Evolutionary conservation across 2,888 invertebrate genomes (phyloP).

Genomic region (Drosophila paracracens): DNA sequence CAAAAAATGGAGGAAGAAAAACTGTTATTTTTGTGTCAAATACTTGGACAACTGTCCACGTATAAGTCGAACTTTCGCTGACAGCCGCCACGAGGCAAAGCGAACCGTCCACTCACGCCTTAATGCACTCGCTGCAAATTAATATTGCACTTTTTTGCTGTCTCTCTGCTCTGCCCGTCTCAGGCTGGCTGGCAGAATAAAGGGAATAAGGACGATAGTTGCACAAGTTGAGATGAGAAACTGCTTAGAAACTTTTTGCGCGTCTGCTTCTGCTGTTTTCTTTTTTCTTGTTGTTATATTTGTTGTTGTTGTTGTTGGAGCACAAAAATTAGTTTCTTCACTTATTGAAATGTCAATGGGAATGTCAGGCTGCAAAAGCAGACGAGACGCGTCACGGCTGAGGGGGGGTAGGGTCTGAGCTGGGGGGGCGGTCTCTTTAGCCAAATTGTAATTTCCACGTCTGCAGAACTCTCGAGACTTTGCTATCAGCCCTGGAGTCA

Average conservation of each 20-base stretch:
- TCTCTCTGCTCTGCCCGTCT: not conserved
- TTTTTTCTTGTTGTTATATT: constrained; percentile 7
- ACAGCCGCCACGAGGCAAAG: constrained; percentile 61
- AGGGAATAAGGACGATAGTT: constrained; percentile 42
- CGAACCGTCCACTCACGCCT: constrained; percentile 52
- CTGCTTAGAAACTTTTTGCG: constrained; percentile 60
- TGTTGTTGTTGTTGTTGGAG: constrained; percentile 33
- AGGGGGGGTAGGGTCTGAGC: too few species aligned
- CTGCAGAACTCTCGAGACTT: constrained; percentile 45
- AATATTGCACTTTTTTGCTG: constrained; percentile 66
- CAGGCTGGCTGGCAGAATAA: not conserved
- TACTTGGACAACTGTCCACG: constrained; percentile 75
- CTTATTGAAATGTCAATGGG: constrained; percentile 81
- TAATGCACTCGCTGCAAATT: constrained; percentile 80
- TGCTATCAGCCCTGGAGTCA: constrained; percentile 59
- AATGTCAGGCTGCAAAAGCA: constrained; percentile 60
- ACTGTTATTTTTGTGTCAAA: constrained; percentile 81
- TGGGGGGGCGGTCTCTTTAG: constrained; percentile 25
- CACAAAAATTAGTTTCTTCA: constrained; percentile 79
- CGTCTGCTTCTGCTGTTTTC: constrained; percentile 33
- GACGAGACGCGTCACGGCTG: constrained; percentile 13
- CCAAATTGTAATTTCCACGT: constrained; percentile 78
- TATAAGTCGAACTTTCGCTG: constrained; percentile 79
- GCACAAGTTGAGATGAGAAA: constrained; percentile 68
- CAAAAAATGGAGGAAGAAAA: constrained; percentile 47